Evolutionary conservation across 2,113 vertebrate species (phyloP).

Genomic region (Mystacornis crossleyi): DNA sequence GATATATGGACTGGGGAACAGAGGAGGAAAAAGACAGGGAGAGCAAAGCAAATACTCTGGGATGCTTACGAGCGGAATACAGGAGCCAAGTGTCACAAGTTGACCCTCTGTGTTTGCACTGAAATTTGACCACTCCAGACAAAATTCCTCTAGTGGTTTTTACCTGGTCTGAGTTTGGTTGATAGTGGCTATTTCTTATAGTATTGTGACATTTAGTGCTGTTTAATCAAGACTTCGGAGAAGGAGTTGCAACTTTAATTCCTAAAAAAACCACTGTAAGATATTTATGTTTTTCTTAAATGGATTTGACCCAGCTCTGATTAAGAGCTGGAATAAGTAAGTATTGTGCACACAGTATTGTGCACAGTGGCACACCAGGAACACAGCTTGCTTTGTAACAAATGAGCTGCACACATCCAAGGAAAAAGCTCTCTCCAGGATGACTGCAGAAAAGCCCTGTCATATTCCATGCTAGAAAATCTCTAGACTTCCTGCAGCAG

Average conservation of each 20-base stretch:
- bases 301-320: background rate
- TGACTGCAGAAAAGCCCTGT: background rate
- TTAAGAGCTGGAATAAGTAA: constrained; percentile 6
- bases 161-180: background rate
- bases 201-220: background rate
- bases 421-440: accelerated
- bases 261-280: background rate
- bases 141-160: background rate
- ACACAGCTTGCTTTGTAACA: background rate
- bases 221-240: constrained; percentile 17
- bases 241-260: constrained; percentile 12
- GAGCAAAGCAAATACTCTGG: constrained; percentile 43
- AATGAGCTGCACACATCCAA: background rate
- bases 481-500: background rate
- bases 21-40: constrained; percentile 56
- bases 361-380: background rate
- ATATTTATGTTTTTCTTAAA: background rate
- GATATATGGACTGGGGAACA: constrained; percentile 53
- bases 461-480: background rate
- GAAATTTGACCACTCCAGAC: background rate
- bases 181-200: background rate
- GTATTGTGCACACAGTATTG: background rate
- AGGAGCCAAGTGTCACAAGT: constrained; percentile 47
- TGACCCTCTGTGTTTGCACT: constrained; percentile 47
- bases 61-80: constrained; percentile 50